Conservation (phyloP, 1,140 invertebrate genomes). For the honey bee (Apis mellifera) region DNA sequence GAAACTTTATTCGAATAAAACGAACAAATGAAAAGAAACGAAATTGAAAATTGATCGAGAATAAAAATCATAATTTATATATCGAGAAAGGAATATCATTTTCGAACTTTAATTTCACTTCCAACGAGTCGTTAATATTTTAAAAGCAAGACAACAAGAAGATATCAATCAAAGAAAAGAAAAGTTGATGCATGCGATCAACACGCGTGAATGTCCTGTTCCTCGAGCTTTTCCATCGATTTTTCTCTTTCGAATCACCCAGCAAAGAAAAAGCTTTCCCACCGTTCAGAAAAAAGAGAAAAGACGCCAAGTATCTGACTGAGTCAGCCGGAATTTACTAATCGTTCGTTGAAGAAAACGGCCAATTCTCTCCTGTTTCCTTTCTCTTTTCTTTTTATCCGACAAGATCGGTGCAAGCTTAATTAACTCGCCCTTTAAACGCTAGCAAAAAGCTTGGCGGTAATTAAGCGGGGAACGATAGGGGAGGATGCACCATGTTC, state of each 20-base stretch:
- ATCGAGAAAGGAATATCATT: too few relatives aligned
- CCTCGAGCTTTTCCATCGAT: not conserved
- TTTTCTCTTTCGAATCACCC: not conserved
- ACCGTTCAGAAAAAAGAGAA: not conserved
- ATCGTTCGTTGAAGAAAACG: not conserved
- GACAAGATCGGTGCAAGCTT: not conserved
- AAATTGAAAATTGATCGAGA: too few relatives aligned
- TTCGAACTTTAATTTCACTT: too few relatives aligned
- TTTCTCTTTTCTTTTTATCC: not conserved
- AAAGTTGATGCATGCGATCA: not conserved
- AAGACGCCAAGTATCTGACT: not conserved
- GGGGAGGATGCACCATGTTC: not conserved
- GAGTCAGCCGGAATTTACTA: not conserved
- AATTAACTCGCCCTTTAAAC: constrained; percentile 10
- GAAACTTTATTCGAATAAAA: too few relatives aligned
- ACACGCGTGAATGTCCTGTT: not conserved
- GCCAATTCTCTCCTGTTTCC: not conserved
- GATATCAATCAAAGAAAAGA: not conserved
- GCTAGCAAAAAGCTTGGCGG: not conserved
- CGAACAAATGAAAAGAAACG: too few relatives aligned
- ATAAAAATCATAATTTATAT: too few relatives aligned
- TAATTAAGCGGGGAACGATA: constrained; percentile 1
- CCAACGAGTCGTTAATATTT: too few relatives aligned
- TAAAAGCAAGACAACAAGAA: not conserved
- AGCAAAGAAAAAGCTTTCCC: too few relatives aligned